These are phyloP conservation scores for Meloidogyne hapla DNA, from an alignment of 1,140 invertebrate genomes.

Conservation along the genomic window DNA sequence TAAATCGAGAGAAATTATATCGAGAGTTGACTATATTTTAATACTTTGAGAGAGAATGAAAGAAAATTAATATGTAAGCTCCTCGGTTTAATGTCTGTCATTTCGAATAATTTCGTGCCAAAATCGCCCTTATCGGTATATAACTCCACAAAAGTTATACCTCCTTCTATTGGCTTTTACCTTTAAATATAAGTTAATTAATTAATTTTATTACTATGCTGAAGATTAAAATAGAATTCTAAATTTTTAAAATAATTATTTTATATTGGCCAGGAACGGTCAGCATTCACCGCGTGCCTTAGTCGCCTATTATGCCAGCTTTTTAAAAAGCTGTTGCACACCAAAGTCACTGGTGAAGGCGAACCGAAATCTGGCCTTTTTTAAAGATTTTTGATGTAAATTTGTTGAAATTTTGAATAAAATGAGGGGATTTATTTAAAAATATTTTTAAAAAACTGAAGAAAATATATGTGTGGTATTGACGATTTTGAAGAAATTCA, in stretches of 20 bases:
- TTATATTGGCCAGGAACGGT: slow-evolving; percentile 2
- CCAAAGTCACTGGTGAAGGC: slow-evolving; percentile 46
- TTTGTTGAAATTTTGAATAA: neutral
- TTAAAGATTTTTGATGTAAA: neutral
- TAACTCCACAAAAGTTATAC: too few relatives aligned
- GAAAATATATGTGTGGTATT: neutral
- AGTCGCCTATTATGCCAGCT: slow-evolving; percentile 29
- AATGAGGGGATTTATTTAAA: neutral
- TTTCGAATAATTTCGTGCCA: too few relatives aligned
- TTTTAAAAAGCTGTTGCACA: slow-evolving; percentile 3
- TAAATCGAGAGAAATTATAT: too few relatives aligned
- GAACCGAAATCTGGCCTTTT: slow-evolving; percentile 21
- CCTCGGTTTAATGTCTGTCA: too few relatives aligned
- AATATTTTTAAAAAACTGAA: neutral
- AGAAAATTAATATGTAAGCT: too few relatives aligned
- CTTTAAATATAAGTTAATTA: too few relatives aligned
- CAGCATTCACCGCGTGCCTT: slow-evolving; percentile 45
- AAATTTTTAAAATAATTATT: neutral
- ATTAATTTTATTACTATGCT: too few relatives aligned
- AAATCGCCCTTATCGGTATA: too few relatives aligned
- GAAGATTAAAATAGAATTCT: too few relatives aligned
- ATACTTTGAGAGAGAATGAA: too few relatives aligned
- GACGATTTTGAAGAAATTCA: neutral
- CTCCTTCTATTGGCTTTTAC: too few relatives aligned
- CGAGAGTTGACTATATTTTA: too few relatives aligned